Conservation (phyloP, 2,113 vertebrate genomes). For the Sylvilagus bachmani region DNA sequence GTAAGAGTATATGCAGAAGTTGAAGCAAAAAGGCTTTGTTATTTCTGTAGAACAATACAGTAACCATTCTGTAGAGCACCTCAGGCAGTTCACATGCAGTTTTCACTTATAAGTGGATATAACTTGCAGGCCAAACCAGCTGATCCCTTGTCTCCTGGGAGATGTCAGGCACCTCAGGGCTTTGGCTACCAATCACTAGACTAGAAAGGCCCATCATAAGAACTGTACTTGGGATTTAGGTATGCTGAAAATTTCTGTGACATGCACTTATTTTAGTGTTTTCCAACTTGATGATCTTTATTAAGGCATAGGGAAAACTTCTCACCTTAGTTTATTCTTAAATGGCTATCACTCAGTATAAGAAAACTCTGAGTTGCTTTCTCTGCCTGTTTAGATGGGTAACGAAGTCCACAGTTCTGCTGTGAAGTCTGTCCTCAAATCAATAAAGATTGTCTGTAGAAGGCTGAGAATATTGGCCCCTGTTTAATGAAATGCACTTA, state of each 20-base stretch:
- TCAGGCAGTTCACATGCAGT: neutral
- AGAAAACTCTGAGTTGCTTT: slow-evolving; percentile 3
- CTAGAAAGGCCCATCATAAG: neutral
- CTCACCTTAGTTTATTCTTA: neutral
- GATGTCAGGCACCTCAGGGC: neutral
- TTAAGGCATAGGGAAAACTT: neutral
- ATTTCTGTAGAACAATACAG: neutral
- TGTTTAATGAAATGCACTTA: slow-evolving; percentile 10
- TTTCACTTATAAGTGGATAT: neutral
- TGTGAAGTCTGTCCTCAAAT: neutral
- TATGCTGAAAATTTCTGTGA: no score
- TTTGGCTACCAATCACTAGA: neutral
- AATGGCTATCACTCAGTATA: neutral
- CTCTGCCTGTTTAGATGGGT: neutral
- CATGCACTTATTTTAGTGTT: neutral
- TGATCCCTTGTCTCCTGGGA: neutral
- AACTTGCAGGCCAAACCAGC: neutral
- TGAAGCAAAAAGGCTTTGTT: neutral
- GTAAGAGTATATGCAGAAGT: neutral
- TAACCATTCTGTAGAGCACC: neutral
- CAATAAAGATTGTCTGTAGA: slow-evolving; percentile 11
- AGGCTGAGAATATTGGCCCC: neutral
- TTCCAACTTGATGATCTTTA: slow-evolving; percentile 26
- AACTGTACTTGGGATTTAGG: neutral
- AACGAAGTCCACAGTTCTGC: neutral